These are phyloP conservation scores for Hemistola chrysoprasaria DNA, from an alignment of 2,888 invertebrate genomes.

Conservation along the genomic window DNA sequence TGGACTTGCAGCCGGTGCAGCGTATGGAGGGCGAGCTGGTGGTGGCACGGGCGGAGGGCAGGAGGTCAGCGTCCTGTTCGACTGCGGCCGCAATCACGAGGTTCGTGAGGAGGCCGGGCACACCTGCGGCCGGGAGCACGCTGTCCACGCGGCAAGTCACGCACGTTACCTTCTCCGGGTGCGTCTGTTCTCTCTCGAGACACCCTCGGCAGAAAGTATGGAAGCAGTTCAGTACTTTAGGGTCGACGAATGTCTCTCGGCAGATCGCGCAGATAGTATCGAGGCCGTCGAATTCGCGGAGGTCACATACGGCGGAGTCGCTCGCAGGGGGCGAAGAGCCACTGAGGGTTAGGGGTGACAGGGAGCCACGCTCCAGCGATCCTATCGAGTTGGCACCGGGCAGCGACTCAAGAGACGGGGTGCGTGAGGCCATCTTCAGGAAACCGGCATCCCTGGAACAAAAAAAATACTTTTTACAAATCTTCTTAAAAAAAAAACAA, in stretches of 20 bases:
- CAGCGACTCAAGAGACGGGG: slow-evolving; percentile 96
- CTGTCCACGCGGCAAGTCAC: slow-evolving; percentile 84
- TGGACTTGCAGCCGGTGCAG: slow-evolving; percentile 98
- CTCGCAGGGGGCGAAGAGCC: slow-evolving; percentile 94
- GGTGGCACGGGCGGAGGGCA: slow-evolving; percentile 69
- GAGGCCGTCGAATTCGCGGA: slow-evolving; percentile 84
- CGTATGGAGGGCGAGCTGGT: slow-evolving; percentile 81
- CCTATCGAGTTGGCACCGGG: slow-evolving; percentile 95
- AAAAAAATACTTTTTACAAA: slow-evolving; percentile 43
- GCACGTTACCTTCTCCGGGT: slow-evolving; percentile 88
- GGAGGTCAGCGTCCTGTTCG: slow-evolving; percentile 79
- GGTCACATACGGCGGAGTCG: slow-evolving; percentile 91
- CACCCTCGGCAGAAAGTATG: slow-evolving; percentile 93
- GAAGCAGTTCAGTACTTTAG: slow-evolving; percentile 90
- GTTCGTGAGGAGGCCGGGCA: slow-evolving; percentile 86
- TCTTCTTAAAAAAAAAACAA: too few species aligned
- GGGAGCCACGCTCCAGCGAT: slow-evolving; percentile 92
- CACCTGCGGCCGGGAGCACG: slow-evolving; percentile 78
- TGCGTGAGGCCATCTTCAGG: slow-evolving; percentile 96
- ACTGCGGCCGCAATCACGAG: slow-evolving; percentile 81
- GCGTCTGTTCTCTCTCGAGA: slow-evolving; percentile 87
- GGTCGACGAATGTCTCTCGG: slow-evolving; percentile 88
- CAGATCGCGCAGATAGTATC: slow-evolving; percentile 86
- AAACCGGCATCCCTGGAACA: slow-evolving; percentile 92
- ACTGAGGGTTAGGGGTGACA: slow-evolving; percentile 91